Conservation (phyloP, 2,888 invertebrate species). For the Vesta saturnalis region DNA sequence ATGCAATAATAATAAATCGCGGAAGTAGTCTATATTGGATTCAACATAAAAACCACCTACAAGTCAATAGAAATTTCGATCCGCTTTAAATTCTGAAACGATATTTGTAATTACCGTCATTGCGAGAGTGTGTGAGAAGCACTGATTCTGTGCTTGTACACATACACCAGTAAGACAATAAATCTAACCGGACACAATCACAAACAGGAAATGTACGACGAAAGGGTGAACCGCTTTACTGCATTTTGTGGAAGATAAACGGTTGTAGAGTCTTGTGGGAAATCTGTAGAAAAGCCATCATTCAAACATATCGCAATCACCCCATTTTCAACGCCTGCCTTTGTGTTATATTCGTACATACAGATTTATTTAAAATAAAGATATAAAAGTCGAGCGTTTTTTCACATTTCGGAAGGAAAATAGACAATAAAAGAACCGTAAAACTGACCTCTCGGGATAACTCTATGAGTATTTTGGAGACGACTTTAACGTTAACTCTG, state of each 20-base stretch:
- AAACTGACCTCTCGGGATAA: slow-evolving; percentile 20
- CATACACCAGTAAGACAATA: slow-evolving; percentile 34
- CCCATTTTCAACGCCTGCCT: background rate
- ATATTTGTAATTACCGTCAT: too few relatives aligned
- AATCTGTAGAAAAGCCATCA: slow-evolving; percentile 39
- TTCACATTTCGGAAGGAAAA: slow-evolving; percentile 17
- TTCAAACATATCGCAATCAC: slow-evolving; percentile 23
- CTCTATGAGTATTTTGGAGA: slow-evolving; percentile 3
- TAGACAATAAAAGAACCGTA: slow-evolving; percentile 17
- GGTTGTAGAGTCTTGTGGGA: slow-evolving; percentile 48
- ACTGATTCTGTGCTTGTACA: too few relatives aligned
- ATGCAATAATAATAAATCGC: too few relatives aligned
- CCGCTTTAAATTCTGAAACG: too few relatives aligned
- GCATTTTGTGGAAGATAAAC: slow-evolving; percentile 40
- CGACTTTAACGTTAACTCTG: slow-evolving; percentile 18
- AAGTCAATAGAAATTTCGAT: too few relatives aligned
- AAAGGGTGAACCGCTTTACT: slow-evolving; percentile 43
- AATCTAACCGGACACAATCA: slow-evolving; percentile 51
- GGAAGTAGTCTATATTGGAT: too few relatives aligned
- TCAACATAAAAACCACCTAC: too few relatives aligned
- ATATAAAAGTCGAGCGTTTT: slow-evolving; percentile 23
- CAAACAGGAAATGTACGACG: slow-evolving; percentile 46
- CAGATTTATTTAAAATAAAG: slow-evolving; percentile 24
- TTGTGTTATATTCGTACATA: background rate
- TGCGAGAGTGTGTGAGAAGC: too few relatives aligned